Conservation (phyloP, 2,797 vertebrate genomes). For the Pseudomugil tenellus region DNA sequence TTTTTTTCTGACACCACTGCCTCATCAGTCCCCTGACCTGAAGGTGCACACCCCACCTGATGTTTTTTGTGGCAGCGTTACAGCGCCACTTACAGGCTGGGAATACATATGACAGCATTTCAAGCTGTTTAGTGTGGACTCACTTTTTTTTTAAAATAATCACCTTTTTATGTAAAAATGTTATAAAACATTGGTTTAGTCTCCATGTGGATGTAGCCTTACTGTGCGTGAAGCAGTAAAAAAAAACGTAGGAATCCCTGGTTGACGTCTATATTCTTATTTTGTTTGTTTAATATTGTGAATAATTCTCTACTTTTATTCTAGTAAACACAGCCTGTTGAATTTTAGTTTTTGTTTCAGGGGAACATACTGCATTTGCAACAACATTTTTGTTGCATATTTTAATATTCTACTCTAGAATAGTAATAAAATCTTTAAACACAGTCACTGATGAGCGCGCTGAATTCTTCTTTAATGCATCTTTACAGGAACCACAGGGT, state of each 20-base stretch:
- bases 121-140: neutral
- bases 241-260: neutral
- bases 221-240: neutral
- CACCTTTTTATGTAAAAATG: no score
- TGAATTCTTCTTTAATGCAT: neutral
- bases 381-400: neutral
- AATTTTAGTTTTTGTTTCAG: neutral
- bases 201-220: no score
- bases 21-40: no score
- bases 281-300: neutral
- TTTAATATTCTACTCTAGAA: neutral
- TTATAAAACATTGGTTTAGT: no score
- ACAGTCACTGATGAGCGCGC: neutral
- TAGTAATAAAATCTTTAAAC: neutral
- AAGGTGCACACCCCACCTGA: no score
- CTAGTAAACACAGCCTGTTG: neutral
- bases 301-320: neutral
- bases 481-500: slow-evolving; percentile 85
- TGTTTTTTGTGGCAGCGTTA: no score
- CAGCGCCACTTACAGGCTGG: neutral
- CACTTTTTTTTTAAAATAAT: neutral
- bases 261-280: neutral
- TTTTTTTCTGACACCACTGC: no score
- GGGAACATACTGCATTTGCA: neutral
- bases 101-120: neutral